These are phyloP conservation scores for Trichoplusia ni DNA, from an alignment of 1,140 invertebrate genomes.

Conservation along the genomic window DNA sequence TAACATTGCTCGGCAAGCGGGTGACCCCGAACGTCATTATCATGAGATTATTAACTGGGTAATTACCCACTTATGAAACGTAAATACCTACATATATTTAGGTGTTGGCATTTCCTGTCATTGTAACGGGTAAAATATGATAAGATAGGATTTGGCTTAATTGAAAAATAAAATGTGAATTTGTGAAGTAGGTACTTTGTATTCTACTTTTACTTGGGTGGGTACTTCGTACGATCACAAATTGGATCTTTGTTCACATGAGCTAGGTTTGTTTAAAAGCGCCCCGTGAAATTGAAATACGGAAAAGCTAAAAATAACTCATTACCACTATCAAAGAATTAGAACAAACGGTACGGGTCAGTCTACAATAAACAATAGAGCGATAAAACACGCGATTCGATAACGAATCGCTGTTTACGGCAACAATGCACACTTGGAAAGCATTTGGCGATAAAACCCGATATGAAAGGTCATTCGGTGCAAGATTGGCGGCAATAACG, in stretches of 20 bases:
- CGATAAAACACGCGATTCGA: slow-evolving; percentile 43
- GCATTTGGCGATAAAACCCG: slow-evolving; percentile 35
- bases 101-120: neutral
- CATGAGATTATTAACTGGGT: too few species aligned
- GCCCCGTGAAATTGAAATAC: slow-evolving; percentile 2
- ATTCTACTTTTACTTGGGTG: too few species aligned
- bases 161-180: too few species aligned
- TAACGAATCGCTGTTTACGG: slow-evolving; percentile 46
- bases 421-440: slow-evolving; percentile 46
- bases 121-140: too few species aligned
- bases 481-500: slow-evolving; percentile 28
- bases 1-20: too few species aligned
- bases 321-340: slow-evolving; percentile 19
- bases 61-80: too few species aligned
- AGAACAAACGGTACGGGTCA: slow-evolving; percentile 39
- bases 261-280: neutral
- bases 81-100: neutral
- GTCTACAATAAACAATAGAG: slow-evolving; percentile 48
- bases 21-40: too few species aligned
- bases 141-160: too few species aligned
- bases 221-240: too few species aligned
- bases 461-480: slow-evolving; percentile 42
- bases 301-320: slow-evolving; percentile 2
- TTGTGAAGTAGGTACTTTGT: too few species aligned
- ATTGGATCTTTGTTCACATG: neutral